phyloP scores from a whole-genome alignment of 1,140 invertebrate genomes.

The Latrodectus geometricus region DNA sequence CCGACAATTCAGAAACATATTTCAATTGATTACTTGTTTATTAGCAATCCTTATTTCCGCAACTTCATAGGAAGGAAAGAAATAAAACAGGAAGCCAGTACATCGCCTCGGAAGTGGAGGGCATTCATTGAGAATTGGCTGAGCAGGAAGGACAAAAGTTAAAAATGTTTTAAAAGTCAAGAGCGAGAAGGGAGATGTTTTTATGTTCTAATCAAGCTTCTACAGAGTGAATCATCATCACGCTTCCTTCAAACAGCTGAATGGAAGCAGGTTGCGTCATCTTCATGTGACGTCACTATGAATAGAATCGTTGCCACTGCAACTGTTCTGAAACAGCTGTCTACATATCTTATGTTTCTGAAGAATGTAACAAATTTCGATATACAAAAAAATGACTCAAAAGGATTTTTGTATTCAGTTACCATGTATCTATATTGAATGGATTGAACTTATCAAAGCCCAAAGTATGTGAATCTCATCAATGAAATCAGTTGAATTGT shows the following conservation, averaged over 20 bases:
- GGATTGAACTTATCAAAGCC: too few relatives aligned
- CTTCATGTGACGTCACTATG: constrained; percentile 16
- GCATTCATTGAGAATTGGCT: neutral
- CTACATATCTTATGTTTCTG: constrained; percentile 8
- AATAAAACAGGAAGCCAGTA: neutral
- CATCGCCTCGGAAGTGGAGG: neutral
- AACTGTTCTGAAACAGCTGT: constrained; percentile 19
- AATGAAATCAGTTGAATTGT: too few relatives aligned
- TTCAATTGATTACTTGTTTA: too few relatives aligned
- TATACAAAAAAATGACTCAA: too few relatives aligned
- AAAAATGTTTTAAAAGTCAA: neutral
- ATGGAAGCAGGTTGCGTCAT: constrained; percentile 23
- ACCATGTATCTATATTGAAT: too few relatives aligned
- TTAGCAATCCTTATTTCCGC: neutral
- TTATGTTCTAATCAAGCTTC: neutral
- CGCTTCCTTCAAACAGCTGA: constrained; percentile 24
- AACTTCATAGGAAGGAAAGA: neutral
- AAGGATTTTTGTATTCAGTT: too few relatives aligned
- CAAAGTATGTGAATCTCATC: too few relatives aligned
- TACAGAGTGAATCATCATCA: constrained; percentile 1
- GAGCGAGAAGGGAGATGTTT: too few relatives aligned
- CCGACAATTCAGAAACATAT: too few relatives aligned
- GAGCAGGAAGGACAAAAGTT: neutral
- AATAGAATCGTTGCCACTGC: too few relatives aligned
- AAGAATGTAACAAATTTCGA: neutral